Percentiles rank a stretch among this genome's conserved stretches.
These are phyloP conservation scores for Craniophora ligustri DNA, from an alignment of 2,888 invertebrate species.

Conservation along the genomic window DNA sequence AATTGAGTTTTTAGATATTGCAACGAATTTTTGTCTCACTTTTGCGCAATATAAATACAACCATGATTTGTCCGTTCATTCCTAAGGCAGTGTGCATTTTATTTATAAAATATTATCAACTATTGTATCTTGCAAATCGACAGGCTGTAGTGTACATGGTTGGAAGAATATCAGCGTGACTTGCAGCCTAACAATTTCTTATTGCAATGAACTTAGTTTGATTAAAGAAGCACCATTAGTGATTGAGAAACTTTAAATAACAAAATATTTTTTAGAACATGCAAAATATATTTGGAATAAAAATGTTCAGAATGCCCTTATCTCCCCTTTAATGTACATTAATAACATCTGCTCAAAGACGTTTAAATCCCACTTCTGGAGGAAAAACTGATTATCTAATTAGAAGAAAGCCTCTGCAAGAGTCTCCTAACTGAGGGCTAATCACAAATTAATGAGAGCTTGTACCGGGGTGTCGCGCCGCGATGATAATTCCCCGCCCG, in stretches of 20 bases:
- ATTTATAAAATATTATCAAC: constrained; percentile 25
- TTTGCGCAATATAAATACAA: constrained; percentile 54
- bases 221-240: constrained; percentile 13
- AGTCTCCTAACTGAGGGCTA: constrained; percentile 82
- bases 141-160: constrained; percentile 14
- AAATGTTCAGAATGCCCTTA: constrained; percentile 35
- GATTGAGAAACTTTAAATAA: constrained; percentile 17
- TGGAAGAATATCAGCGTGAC: constrained; percentile 12
- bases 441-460: constrained; percentile 87
- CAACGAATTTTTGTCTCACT: constrained; percentile 69
- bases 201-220: constrained; percentile 12
- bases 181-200: constrained; percentile 21
- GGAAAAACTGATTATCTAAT: constrained; percentile 85
- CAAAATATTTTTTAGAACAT: no score
- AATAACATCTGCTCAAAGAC: constrained; percentile 68
- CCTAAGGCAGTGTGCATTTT: constrained; percentile 14
- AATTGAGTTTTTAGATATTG: constrained; percentile 82
- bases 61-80: constrained; percentile 33
- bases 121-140: constrained; percentile 16
- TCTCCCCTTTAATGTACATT: constrained; percentile 56
- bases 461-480: constrained; percentile 82
- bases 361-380: constrained; percentile 65
- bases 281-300: constrained; percentile 21
- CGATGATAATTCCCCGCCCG: constrained; percentile 85
- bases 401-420: constrained; percentile 81